Evolutionary conservation across 2,888 invertebrate species (phyloP).

Genomic region (Agrilus biguttatus): DNA sequence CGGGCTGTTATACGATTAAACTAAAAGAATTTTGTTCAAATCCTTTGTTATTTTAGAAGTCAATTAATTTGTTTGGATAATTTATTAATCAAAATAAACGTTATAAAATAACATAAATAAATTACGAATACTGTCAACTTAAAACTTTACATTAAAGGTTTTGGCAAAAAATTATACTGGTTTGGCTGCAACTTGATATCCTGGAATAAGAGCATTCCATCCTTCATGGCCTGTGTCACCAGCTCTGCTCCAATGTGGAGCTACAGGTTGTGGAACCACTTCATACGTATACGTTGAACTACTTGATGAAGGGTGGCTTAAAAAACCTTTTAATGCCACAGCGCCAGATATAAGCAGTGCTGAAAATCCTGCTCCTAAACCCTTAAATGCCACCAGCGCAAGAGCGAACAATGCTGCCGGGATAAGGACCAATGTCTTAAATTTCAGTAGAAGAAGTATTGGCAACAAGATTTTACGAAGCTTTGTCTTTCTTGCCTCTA

Average conservation of each 20-base stretch:
- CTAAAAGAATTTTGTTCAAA: too few relatives aligned
- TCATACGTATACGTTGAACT: conserved; percentile 24
- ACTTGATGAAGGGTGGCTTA: conserved; percentile 13
- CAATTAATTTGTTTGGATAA: too few relatives aligned
- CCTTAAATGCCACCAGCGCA: conserved; percentile 50
- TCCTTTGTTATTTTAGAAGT: too few relatives aligned
- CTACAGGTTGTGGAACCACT: conserved; percentile 20
- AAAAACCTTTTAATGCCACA: conserved; percentile 24
- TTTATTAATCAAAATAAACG: too few relatives aligned
- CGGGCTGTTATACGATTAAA: too few relatives aligned
- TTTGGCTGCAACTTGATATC: conserved; percentile 16
- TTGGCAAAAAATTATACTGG: too few relatives aligned
- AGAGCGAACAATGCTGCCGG: conserved; percentile 45
- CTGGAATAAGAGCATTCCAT: conserved; percentile 9
- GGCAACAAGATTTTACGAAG: conserved; percentile 47
- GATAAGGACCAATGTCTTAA: conserved; percentile 45
- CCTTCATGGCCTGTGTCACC: conserved; percentile 11
- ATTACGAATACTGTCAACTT: too few relatives aligned
- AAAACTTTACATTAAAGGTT: too few relatives aligned
- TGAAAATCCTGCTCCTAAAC: conserved; percentile 44
- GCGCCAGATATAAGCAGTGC: conserved; percentile 44
- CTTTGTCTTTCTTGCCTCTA: conserved; percentile 43
- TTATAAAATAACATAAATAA: too few relatives aligned
- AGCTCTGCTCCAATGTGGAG: conserved; percentile 23
- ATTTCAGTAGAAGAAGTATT: conserved; percentile 43